Percentiles rank a stretch among this genome's conserved stretches.
These are phyloP conservation scores for Cataglyphis livida DNA, from an alignment of 2,888 invertebrate genomes.

Conservation along the genomic window DNA sequence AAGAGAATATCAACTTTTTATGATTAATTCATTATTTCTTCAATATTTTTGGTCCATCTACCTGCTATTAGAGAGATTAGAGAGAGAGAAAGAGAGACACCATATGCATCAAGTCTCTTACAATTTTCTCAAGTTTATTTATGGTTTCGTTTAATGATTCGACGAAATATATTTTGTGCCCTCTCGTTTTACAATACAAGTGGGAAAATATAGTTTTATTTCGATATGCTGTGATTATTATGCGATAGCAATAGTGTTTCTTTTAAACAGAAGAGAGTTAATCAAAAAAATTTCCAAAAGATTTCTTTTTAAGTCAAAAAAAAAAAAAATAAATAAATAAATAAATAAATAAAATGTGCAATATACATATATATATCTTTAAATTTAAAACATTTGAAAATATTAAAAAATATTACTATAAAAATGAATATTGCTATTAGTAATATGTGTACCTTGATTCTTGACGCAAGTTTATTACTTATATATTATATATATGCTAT, in stretches of 20 bases:
- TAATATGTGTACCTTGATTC: background rate
- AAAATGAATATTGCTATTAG: background rate
- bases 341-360: background rate
- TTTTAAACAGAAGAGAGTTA: background rate
- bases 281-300: background rate
- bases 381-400: background rate
- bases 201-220: background rate
- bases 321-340: background rate
- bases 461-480: background rate
- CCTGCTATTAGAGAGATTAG: background rate
- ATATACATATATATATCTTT: background rate
- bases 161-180: background rate
- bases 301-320: background rate
- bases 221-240: background rate
- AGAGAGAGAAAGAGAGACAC: background rate
- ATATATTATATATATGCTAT: background rate
- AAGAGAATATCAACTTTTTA: constrained; percentile 5
- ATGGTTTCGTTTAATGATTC: background rate
- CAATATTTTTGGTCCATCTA: background rate
- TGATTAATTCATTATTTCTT: constrained; percentile 14
- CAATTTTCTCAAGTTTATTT: background rate
- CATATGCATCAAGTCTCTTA: background rate
- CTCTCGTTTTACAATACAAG: background rate
- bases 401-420: background rate
- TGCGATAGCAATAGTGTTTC: background rate